Conservation (phyloP, 1,140 invertebrate species). For the Drosophila littoralis region DNA sequence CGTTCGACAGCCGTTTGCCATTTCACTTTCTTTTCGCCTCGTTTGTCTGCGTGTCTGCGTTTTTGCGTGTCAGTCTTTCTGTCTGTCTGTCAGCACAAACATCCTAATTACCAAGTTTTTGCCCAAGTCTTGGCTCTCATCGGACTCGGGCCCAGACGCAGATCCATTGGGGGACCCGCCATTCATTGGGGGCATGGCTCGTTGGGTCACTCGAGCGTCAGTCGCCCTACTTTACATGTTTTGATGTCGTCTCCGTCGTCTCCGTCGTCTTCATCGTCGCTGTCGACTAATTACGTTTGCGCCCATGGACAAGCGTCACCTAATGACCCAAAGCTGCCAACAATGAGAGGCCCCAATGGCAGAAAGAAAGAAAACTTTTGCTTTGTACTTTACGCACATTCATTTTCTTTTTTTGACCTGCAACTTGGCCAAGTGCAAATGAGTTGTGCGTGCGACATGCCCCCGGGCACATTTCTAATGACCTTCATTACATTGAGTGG, state of each 20-base stretch:
- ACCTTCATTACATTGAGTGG: slow-evolving; percentile 79
- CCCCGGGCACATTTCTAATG: slow-evolving; percentile 71
- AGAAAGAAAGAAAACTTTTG: slow-evolving; percentile 46
- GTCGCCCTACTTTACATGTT: slow-evolving; percentile 76
- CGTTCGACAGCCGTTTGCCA: slow-evolving; percentile 35
- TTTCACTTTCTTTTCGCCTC: slow-evolving; percentile 37
- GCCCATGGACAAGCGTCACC: slow-evolving; percentile 75
- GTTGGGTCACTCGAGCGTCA: slow-evolving; percentile 71
- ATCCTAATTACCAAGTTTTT: slow-evolving; percentile 83
- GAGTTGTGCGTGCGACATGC: slow-evolving; percentile 27
- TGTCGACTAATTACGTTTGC: slow-evolving; percentile 74
- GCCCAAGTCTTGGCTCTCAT: slow-evolving; percentile 45
- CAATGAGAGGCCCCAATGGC: slow-evolving; percentile 33
- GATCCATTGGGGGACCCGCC: slow-evolving; percentile 18
- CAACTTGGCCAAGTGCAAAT: slow-evolving; percentile 56
- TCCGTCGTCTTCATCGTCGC: background rate
- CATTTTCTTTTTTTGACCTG: background rate
- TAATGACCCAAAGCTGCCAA: slow-evolving; percentile 80
- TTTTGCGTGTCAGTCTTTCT: slow-evolving; percentile 24
- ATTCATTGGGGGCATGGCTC: slow-evolving; percentile 40
- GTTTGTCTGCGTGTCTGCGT: slow-evolving; percentile 28
- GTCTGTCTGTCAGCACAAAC: slow-evolving; percentile 68
- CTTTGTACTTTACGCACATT: slow-evolving; percentile 49
- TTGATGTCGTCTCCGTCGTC: slow-evolving; percentile 60
- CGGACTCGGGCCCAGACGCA: slow-evolving; percentile 3